phyloP scores from a whole-genome alignment of 2,888 invertebrate genomes.

The Poecilus cupreus region DNA sequence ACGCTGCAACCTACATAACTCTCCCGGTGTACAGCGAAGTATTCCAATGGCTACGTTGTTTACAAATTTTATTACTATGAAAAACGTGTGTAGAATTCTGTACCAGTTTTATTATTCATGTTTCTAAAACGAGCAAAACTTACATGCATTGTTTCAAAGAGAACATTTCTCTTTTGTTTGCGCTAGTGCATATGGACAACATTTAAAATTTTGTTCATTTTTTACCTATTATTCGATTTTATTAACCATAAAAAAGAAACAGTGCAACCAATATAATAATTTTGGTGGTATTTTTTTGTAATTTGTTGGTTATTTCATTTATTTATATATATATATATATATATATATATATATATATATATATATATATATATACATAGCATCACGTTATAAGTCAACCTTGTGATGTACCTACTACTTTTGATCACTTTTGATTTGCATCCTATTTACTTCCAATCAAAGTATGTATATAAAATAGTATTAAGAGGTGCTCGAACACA shows the following conservation, averaged over 20 bases:
- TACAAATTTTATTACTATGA: conserved; percentile 28
- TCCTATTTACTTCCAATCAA: too few relatives aligned
- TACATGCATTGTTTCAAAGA: conserved; percentile 17
- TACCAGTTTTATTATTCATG: conserved; percentile 8
- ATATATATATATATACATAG: too few relatives aligned
- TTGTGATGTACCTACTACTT: too few relatives aligned
- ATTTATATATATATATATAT: too few relatives aligned
- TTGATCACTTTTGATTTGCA: too few relatives aligned
- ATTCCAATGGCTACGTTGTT: background rate
- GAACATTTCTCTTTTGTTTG: conserved; percentile 21
- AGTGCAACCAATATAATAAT: background rate
- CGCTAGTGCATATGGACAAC: background rate
- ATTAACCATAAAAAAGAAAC: conserved; percentile 1
- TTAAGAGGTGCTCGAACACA: too few relatives aligned
- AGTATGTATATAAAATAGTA: too few relatives aligned
- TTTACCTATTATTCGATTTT: conserved; percentile 11
- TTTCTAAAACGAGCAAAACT: conserved; percentile 22
- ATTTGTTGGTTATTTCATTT: background rate
- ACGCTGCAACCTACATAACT: background rate
- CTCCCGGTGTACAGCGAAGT: background rate
- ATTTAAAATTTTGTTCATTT: conserved; percentile 7
- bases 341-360: too few relatives aligned
- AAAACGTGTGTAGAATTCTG: conserved; percentile 10
- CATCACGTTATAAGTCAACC: too few relatives aligned
- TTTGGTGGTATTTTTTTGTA: background rate